Base-by-base conservation (phyloP, 2,888 invertebrate genomes). In the Hirtodrosophila histrioides region DNA sequence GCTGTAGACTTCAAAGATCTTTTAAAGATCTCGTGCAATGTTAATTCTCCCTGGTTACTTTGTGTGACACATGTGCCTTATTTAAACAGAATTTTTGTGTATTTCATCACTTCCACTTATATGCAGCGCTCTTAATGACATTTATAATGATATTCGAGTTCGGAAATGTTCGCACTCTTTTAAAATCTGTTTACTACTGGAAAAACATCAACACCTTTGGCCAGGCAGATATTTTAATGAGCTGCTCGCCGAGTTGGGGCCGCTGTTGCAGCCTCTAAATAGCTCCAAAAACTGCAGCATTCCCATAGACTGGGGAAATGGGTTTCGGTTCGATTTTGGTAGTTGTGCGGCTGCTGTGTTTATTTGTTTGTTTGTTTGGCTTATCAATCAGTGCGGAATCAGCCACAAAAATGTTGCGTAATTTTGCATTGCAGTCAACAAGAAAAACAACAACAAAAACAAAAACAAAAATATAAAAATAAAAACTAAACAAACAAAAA, bases 371-470 rank as follows among this genome's bases (percentile, higher is more conserved):
- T 80, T 69, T 78, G 63, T 80, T 74, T 75, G 46, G 75, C 67
- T 78, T 78, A 79, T 78, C 83, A 82, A 82, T 82, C 82, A 82
- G 76, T 79, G 63, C 65, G 77, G 75, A 69, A 78, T 76, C 64
- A 69, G 67, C 51, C 67, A 74, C 62, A 63, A 37, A 76, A 66
- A 61, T 72, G 73, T 79, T 79, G 58, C 79, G 64, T 70, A 75
- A 79, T 81, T 78, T 79, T 69, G 63, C 68, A 71, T 46, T 67
- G 75, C 79, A 65, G 55, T 45, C 60, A 55, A 53, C 24, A 43
- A 53, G 5, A 12, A 41, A 48, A 36, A 7, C 9, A 49, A 45
- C 11, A 27, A 24, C 4, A 46, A 27, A 54, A 23, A 23, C 36
- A 43, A 45, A 50, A 57, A 39, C 45, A 11, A 35, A 46, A 51